phyloP scores from a whole-genome alignment of 2,888 invertebrate genomes.

The Poecilobothrus nobilitatus region DNA sequence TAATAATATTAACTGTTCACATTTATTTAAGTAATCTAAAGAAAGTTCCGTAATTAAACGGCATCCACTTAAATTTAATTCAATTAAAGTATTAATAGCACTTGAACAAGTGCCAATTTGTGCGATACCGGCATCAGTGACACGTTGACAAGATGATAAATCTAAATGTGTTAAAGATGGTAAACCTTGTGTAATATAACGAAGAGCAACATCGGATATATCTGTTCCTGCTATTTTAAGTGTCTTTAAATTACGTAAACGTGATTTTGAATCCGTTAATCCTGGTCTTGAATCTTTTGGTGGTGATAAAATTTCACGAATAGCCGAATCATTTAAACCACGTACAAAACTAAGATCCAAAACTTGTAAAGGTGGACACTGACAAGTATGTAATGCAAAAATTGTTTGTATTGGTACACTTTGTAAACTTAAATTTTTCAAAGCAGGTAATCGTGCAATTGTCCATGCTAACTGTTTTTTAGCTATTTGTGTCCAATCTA shows the following conservation, averaged over 20 bases:
- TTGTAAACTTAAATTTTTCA: constrained; percentile 70
- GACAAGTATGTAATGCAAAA: constrained; percentile 68
- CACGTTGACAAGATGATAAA: constrained; percentile 75
- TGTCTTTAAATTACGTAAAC: constrained; percentile 66
- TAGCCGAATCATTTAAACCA: constrained; percentile 72
- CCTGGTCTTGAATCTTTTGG: constrained; percentile 78
- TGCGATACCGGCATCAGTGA: constrained; percentile 85
- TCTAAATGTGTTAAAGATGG: constrained; percentile 68
- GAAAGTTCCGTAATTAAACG: constrained; percentile 72
- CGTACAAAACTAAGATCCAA: constrained; percentile 82
- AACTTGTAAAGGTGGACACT: constrained; percentile 67
- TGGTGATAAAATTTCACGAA: constrained; percentile 77
- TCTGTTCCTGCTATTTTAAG: constrained; percentile 79
- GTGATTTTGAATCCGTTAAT: constrained; percentile 62
- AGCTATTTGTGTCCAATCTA: constrained; percentile 84
- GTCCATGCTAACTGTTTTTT: constrained; percentile 87
- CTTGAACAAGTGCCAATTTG: constrained; percentile 71
- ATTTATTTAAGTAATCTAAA: constrained; percentile 69
- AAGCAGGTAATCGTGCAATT: constrained; percentile 73
- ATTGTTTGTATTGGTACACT: constrained; percentile 70
- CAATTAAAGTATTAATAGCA: constrained; percentile 55
- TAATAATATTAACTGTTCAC: constrained; percentile 61
- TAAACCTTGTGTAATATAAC: constrained; percentile 66
- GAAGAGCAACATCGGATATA: constrained; percentile 67
- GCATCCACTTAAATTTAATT: constrained; percentile 74